These are phyloP conservation scores for Stictonetta naevosa DNA, from an alignment of 2,113 vertebrate species.

Conservation along the genomic window DNA sequence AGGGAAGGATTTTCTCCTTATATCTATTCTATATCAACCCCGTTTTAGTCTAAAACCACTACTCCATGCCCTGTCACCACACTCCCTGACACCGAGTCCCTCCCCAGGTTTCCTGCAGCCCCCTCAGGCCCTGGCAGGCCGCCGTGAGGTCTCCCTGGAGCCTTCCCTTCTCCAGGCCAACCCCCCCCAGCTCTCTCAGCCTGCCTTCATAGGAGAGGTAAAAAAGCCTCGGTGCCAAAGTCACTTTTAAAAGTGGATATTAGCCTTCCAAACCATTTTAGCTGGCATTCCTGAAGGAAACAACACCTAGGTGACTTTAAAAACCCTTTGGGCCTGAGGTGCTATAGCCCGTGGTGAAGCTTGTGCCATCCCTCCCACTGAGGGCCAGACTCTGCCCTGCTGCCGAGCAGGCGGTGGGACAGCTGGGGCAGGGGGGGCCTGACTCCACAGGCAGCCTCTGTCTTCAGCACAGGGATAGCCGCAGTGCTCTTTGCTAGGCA, in stretches of 20 bases:
- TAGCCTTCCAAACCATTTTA: not conserved
- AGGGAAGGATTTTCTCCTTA: too few relatives aligned
- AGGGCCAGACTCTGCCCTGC: not conserved
- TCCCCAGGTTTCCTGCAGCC: too few relatives aligned
- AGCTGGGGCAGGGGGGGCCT: too few relatives aligned
- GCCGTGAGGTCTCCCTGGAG: too few relatives aligned
- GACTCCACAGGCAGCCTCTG: not conserved
- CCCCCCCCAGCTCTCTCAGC: too few relatives aligned
- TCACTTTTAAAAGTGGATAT: not conserved
- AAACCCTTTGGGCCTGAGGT: not conserved
- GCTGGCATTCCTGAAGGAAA: not conserved
- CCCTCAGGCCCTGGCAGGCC: too few relatives aligned
- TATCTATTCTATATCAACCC: too few relatives aligned
- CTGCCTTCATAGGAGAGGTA: too few relatives aligned
- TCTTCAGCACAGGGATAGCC: not conserved
- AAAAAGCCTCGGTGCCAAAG: not conserved
- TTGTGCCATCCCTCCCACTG: rapidly evolving
- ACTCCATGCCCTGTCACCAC: too few relatives aligned
- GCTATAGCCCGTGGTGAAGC: not conserved
- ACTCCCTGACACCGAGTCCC: too few relatives aligned
- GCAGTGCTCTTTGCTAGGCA: not conserved
- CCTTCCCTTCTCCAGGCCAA: too few relatives aligned
- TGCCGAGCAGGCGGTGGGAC: not conserved
- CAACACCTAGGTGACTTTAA: not conserved
- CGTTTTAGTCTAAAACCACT: too few relatives aligned